phyloP scores from a whole-genome alignment of 1,140 invertebrate genomes.

The Cardiocondyla obscurior region DNA sequence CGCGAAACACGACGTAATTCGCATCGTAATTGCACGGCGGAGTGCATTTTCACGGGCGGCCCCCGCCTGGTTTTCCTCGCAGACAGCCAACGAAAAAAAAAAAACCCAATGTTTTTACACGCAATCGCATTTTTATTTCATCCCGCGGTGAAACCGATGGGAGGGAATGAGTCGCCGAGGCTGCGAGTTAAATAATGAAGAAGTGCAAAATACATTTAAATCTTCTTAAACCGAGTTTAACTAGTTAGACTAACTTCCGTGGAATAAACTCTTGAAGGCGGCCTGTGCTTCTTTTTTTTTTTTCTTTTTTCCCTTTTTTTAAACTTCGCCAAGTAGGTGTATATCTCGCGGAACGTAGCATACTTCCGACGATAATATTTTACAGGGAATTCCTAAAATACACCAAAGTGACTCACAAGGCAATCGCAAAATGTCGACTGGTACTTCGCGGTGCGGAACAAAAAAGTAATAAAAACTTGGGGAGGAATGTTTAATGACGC shows the following conservation, averaged over 20 bases:
- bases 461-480: slow-evolving; percentile 72
- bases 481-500: slow-evolving; percentile 69
- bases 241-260: slow-evolving; percentile 42
- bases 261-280: slow-evolving; percentile 28
- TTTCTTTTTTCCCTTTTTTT: too few relatives aligned
- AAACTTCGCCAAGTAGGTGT: background rate
- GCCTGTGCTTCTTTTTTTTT: background rate
- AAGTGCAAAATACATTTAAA: slow-evolving; percentile 52
- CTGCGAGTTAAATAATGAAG: slow-evolving; percentile 43
- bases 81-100: slow-evolving; percentile 15
- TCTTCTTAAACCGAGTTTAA: slow-evolving; percentile 61
- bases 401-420: slow-evolving; percentile 1
- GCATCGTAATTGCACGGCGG: slow-evolving; percentile 8
- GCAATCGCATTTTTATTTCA: slow-evolving; percentile 25
- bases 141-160: background rate
- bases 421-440: slow-evolving; percentile 34
- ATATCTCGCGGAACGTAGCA: slow-evolving; percentile 23
- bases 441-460: slow-evolving; percentile 13
- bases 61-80: background rate
- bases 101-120: background rate
- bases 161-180: background rate
- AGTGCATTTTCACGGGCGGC: background rate
- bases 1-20: slow-evolving; percentile 17
- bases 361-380: slow-evolving; percentile 50
- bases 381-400: slow-evolving; percentile 42